phyloP scores from a whole-genome alignment of 1,140 invertebrate genomes.

The Adoxophyes honmai region DNA sequence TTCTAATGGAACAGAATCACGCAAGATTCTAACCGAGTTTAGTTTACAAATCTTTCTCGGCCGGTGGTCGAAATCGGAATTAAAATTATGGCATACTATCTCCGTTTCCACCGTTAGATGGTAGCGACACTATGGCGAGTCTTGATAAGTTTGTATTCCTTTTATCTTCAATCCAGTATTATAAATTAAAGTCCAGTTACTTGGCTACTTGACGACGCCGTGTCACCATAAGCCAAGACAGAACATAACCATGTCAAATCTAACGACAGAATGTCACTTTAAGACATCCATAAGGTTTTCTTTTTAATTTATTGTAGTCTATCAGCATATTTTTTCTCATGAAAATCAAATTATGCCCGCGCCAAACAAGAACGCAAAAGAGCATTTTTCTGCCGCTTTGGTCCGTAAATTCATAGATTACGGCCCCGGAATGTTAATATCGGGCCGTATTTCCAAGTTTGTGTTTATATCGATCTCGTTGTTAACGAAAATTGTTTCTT shows the following conservation, averaged over 20 bases:
- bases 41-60: not conserved
- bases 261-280: constrained; percentile 18
- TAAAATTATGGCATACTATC: not conserved
- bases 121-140: not conserved
- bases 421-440: not conserved
- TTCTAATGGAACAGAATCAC: constrained; percentile 7
- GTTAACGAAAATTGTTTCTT: constrained; percentile 36
- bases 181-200: not conserved
- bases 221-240: constrained; percentile 13
- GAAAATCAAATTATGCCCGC: constrained; percentile 22
- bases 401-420: not conserved
- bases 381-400: not conserved
- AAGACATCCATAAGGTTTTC: constrained; percentile 5
- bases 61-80: not conserved
- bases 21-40: not conserved
- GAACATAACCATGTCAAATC: constrained; percentile 18
- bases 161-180: not conserved
- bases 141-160: too few relatives aligned
- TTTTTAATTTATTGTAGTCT: constrained; percentile 19
- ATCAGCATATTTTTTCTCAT: constrained; percentile 18
- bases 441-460: not conserved
- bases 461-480: constrained; percentile 17
- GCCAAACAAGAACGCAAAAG: not conserved
- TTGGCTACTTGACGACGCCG: not conserved
- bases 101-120: not conserved